Conservation (phyloP, 2,888 invertebrate genomes). For the Isoperla grammatica region DNA sequence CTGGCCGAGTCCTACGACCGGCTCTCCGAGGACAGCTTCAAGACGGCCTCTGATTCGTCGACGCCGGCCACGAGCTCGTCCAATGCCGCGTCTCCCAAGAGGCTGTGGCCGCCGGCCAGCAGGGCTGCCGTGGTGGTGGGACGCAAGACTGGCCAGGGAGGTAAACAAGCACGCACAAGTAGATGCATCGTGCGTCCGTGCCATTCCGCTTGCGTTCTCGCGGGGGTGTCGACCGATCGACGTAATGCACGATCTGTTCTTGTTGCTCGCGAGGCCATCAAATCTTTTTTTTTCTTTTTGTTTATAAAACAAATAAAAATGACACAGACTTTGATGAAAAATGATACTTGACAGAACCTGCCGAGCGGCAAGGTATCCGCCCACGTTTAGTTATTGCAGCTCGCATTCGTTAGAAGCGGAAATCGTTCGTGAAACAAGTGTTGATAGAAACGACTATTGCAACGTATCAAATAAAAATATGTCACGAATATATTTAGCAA, state of each 20-base stretch:
- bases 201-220: background rate
- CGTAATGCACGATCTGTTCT: background rate
- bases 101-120: slow-evolving; percentile 45
- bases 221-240: no score
- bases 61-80: slow-evolving; percentile 54
- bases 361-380: no score
- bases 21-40: slow-evolving; percentile 26
- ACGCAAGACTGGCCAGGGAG: background rate
- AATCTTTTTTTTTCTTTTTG: slow-evolving; percentile 21
- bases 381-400: no score
- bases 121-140: slow-evolving; percentile 16
- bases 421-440: no score
- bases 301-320: no score
- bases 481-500: no score
- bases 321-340: no score
- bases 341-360: no score
- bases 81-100: slow-evolving; percentile 58
- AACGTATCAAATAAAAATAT: no score
- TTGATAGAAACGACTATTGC: no score
- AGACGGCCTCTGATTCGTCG: slow-evolving; percentile 45
- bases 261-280: slow-evolving; percentile 21
- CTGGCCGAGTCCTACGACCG: slow-evolving; percentile 20
- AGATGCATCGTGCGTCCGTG: background rate
- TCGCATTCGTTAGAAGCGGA: no score
- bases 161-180: background rate